These are phyloP conservation scores for Gavialis gangeticus DNA, from an alignment of 2,113 vertebrate species.

Conservation along the genomic window DNA sequence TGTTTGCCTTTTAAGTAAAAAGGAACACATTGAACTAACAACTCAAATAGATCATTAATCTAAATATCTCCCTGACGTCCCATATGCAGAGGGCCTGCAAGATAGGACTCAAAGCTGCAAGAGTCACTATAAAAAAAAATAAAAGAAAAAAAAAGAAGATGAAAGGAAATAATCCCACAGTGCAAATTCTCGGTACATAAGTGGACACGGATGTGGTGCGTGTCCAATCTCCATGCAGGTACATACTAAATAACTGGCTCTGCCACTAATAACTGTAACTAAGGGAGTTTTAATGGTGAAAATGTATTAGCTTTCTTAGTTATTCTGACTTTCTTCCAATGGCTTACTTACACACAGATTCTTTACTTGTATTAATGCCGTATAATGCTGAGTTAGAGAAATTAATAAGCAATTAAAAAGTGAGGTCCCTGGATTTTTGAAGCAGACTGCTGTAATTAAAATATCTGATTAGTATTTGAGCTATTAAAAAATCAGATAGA, in stretches of 20 bases:
- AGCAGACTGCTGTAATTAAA: conserved; percentile 38
- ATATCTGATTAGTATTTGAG: conserved; percentile 1
- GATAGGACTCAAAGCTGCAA: neutral
- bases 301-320: neutral
- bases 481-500: conserved; percentile 5
- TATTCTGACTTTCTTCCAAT: conserved; percentile 6
- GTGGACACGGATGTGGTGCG: neutral
- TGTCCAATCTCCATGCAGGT: neutral
- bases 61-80: neutral
- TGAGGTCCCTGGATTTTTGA: conserved; percentile 31
- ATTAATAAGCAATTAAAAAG: conserved; percentile 10
- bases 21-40: neutral
- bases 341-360: conserved; percentile 55
- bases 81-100: neutral
- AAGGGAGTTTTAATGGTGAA: neutral
- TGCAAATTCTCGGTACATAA: fast-evolving
- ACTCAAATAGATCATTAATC: neutral
- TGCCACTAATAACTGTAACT: neutral
- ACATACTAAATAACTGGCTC: neutral
- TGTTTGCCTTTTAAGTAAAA: neutral
- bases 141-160: neutral
- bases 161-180: neutral
- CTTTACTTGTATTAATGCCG: conserved; percentile 30
- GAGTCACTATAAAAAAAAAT: neutral
- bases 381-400: conserved; percentile 24